Percentiles rank a stretch among this genome's conserved stretches.
phyloP scores from a whole-genome alignment of 2,113 vertebrate genomes.

The Myrmecobius fasciatus region DNA sequence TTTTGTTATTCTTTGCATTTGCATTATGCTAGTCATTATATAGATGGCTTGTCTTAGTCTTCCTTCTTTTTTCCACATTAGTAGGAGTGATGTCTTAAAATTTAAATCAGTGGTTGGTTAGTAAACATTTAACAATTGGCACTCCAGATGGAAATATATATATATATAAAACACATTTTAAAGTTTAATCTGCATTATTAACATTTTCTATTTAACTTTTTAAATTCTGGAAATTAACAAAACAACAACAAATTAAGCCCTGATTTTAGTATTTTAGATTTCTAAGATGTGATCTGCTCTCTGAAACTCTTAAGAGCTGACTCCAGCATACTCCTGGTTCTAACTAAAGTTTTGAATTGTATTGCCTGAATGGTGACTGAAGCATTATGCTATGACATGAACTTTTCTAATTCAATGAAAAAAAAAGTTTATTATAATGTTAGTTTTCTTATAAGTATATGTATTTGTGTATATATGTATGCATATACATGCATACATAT shows the following conservation, averaged over 20 bases:
- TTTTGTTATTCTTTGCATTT: not conserved
- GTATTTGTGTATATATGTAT: not conserved
- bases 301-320: not conserved
- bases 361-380: conserved; percentile 52
- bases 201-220: not conserved
- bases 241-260: not conserved
- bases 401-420: conserved; percentile 46
- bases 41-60: not conserved
- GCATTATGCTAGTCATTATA: not conserved
- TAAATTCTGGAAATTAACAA: not conserved
- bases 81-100: not conserved
- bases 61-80: not conserved
- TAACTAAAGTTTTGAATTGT: conserved; percentile 28
- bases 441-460: not conserved
- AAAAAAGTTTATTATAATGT: not conserved
- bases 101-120: not conserved
- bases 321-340: conserved; percentile 25
- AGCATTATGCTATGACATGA: conserved; percentile 31
- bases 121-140: not conserved
- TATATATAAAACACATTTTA: not conserved
- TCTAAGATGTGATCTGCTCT: not conserved
- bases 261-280: not conserved
- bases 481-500: not conserved
- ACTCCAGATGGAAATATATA: not conserved
- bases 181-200: not conserved